Evolutionary conservation across 2,888 invertebrate genomes (phyloP).

Genomic region (Eupithecia abbreviata): DNA sequence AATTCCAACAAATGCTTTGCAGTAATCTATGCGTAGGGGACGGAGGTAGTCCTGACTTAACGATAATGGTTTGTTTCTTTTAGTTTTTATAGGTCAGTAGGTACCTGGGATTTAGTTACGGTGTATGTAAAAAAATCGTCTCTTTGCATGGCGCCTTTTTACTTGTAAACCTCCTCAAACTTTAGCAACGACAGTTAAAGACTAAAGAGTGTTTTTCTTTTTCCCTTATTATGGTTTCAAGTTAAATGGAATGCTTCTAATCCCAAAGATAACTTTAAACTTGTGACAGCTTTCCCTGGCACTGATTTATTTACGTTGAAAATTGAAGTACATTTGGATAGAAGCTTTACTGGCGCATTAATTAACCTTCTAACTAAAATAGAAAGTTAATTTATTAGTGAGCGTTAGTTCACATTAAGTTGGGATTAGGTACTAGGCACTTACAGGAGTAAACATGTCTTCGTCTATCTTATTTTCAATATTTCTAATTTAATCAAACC

Average conservation of each 20-base stretch:
- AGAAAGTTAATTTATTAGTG: constrained; percentile 55
- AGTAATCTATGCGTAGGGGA: constrained; percentile 2
- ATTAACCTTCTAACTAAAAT: constrained; percentile 58
- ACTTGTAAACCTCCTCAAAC: no score
- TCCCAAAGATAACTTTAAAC: background rate
- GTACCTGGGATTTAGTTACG: background rate
- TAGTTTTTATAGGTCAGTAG: background rate
- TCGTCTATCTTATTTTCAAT: background rate
- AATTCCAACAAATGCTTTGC: constrained; percentile 7
- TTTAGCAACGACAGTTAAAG: background rate
- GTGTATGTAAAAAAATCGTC: no score
- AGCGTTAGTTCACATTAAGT: background rate
- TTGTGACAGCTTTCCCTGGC: constrained; percentile 1
- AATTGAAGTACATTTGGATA: constrained; percentile 34
- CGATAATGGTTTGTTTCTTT: background rate
- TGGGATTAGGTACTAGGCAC: background rate
- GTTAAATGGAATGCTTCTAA: no score
- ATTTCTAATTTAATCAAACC: background rate
- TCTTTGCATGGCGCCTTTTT: no score
- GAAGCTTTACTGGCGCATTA: constrained; percentile 48
- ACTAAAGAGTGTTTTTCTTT: background rate
- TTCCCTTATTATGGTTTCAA: no score
- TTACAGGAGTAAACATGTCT: background rate
- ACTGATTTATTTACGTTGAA: constrained; percentile 5
- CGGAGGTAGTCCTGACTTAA: background rate